A percentile compares a stretch with the other conserved stretches of the same genome.
phyloP scores from a whole-genome alignment of 2,797 vertebrate species.

The Pterois miles region DNA sequence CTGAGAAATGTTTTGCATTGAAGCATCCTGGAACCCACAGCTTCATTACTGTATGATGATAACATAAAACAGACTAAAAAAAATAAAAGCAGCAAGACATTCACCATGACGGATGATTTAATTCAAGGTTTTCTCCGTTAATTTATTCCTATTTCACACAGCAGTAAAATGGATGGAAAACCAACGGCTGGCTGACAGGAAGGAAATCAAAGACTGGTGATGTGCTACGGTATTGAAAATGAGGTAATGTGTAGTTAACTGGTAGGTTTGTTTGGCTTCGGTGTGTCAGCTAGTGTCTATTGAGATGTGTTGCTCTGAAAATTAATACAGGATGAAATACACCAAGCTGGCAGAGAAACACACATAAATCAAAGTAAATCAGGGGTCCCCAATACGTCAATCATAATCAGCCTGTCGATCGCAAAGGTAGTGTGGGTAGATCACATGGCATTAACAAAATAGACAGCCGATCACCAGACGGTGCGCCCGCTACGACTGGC shows the following conservation, averaged over 20 bases:
- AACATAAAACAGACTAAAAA: neutral
- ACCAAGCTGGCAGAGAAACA: neutral
- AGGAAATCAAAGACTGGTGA: neutral
- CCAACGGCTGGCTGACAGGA: neutral
- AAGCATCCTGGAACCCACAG: neutral
- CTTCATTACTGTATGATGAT: neutral
- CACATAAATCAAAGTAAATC: neutral
- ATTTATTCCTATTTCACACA: neutral
- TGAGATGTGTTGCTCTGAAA: neutral
- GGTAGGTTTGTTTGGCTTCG: neutral
- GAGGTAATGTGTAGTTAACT: neutral
- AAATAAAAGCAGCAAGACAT: neutral
- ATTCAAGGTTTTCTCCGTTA: neutral
- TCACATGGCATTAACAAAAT: too few relatives aligned
- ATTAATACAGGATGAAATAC: neutral
- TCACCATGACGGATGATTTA: neutral
- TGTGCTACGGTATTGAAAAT: neutral
- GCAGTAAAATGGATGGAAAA: neutral
- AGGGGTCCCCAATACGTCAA: too few relatives aligned
- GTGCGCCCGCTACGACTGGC: too few relatives aligned
- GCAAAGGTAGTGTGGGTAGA: too few relatives aligned
- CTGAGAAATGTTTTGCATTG: neutral
- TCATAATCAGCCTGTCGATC: too few relatives aligned
- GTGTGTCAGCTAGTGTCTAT: neutral
- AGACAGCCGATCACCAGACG: too few relatives aligned